Evolutionary conservation across 2,888 invertebrate genomes (phyloP), one percentile per base, ranked within the genome.

Genomic region (Epistrophe grossulariae): DNA sequence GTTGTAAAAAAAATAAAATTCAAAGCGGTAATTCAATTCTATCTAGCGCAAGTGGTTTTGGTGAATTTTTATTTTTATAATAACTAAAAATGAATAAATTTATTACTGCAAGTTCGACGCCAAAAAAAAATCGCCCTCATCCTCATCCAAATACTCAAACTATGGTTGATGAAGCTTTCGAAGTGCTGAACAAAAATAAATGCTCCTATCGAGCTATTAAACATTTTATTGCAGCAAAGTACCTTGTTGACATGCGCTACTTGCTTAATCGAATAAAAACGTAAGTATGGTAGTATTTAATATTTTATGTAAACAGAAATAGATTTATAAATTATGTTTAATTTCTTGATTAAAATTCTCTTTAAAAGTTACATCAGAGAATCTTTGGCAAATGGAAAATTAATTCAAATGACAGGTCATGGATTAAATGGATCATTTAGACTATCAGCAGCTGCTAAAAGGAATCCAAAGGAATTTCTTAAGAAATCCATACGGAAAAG

Each of bases 341-440:
- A 28, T 15, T 55, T n/a, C 15, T 10, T 40, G 11, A 13, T 11
- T 40, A 40, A 40, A 11, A 15, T 43, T 17, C 35, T 64, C 15
- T 10, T 64, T 15, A 11, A 43, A 35, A 74, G 59, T 6, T 81
- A 81, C 17, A 76, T 81, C 11, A 52, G 13, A 19, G 17, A n/a
- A 11, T 74, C 74, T 4, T 43, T 76, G 8, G 70, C 60, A 2
- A 70, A 28, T 31, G 76, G 81, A 24, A 81, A 81, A 55, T 40
- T 74, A 3, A 74, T 74, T n/a, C 80, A 80, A 55, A 40, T 59
- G 24, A 60, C 43, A n/a, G 80, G 80, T 4, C 50, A 60, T 4
- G 74, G 80, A 10, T 11, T 70, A 4, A 73, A 74, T n/a, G 80
- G 80, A 43, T 74, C 80, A 31, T 80, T 80, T 60, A 43, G 81